These are phyloP conservation scores for Petrocephalus sullivani DNA, from an alignment of 2,797 vertebrate species.

Conservation along the genomic window DNA sequence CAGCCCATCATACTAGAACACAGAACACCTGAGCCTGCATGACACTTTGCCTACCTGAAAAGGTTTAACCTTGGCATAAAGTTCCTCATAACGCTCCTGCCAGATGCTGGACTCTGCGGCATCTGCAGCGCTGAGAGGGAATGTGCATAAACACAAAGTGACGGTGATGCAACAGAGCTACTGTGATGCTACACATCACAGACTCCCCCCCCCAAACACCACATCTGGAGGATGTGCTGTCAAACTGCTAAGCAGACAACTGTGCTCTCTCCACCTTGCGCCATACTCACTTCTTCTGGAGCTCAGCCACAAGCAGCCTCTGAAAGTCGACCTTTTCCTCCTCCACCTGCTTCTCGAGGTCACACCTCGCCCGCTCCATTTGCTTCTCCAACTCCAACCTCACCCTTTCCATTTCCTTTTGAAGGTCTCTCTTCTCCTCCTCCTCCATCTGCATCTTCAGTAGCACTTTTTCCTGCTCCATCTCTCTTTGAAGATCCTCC, in stretches of 20 bases:
- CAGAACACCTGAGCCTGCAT: not conserved
- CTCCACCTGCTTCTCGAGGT: not conserved
- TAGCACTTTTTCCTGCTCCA: conserved; percentile 36
- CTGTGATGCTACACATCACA: conserved; percentile 43
- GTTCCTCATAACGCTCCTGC: conserved; percentile 67
- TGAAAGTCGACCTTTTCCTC: conserved; percentile 19
- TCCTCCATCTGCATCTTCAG: conserved; percentile 22
- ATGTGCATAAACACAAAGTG: not conserved
- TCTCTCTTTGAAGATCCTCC: conserved; percentile 19
- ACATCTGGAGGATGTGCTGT: not conserved
- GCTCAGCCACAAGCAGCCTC: conserved; percentile 53
- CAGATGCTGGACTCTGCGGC: conserved; percentile 58
- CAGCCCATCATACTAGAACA: not conserved
- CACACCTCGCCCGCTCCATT: not conserved
- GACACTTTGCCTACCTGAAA: conserved; percentile 64
- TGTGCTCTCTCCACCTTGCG: not conserved
- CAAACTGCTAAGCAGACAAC: not conserved
- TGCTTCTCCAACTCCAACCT: conserved; percentile 23
- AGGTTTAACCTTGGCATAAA: conserved; percentile 71
- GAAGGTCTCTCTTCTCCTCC: conserved; percentile 35
- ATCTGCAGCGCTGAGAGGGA: conserved; percentile 18
- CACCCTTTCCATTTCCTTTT: conserved; percentile 40
- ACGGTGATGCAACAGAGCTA: not conserved
- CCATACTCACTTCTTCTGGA: conserved; percentile 59
- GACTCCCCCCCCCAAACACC: conserved; percentile 37